Conservation (phyloP, 35 echinoderm and acorn worm species). For the Ophioderma brevispina region DNA sequence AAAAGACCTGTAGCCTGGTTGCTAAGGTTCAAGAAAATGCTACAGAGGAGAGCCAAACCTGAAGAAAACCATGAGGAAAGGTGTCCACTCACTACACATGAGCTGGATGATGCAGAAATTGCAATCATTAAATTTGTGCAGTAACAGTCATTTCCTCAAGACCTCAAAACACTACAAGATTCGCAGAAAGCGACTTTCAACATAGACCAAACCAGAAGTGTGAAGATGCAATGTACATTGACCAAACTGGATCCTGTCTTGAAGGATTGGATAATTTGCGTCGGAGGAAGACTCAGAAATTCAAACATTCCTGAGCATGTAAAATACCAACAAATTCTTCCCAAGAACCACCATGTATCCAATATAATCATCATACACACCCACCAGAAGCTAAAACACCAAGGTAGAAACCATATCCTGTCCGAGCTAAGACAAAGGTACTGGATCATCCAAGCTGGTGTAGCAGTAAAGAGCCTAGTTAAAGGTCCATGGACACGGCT, state of each 20-base stretch:
- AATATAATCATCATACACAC: background rate
- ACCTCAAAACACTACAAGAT: background rate
- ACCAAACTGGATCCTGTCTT: background rate
- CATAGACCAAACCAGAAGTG: too few relatives aligned
- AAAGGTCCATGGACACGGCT: too few relatives aligned
- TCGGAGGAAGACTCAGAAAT: background rate
- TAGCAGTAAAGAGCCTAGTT: background rate
- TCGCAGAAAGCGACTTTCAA: background rate
- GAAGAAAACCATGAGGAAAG: background rate
- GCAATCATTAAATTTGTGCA: background rate
- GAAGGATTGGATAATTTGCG: background rate
- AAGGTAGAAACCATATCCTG: background rate
- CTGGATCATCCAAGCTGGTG: background rate
- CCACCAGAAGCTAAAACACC: background rate
- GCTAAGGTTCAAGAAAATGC: constrained; percentile 25
- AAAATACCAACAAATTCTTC: background rate
- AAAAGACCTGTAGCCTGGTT: constrained; percentile 39
- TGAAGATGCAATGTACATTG: too few relatives aligned
- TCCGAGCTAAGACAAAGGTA: background rate
- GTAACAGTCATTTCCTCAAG: background rate
- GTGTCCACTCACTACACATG: background rate
- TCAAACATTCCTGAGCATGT: background rate
- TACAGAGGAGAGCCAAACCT: background rate
- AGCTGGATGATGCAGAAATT: background rate
- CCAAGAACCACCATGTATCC: background rate